These are phyloP conservation scores for Oryzias dopingdopingensis DNA, from an alignment of 2,797 vertebrate species.

Conservation along the genomic window DNA sequence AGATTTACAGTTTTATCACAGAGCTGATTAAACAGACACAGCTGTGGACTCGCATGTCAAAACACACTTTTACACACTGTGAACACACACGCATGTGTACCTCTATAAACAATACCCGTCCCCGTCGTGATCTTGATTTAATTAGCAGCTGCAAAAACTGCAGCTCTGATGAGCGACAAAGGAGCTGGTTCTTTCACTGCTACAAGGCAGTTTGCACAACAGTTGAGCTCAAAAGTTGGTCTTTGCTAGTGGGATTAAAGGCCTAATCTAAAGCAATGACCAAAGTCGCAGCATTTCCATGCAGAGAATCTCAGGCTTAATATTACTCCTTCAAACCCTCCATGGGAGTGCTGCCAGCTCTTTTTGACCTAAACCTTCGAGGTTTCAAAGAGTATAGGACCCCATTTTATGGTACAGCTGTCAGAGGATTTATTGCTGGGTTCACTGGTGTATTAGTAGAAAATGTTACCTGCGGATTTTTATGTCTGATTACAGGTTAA, in stretches of 20 bases:
- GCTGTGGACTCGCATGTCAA: neutral
- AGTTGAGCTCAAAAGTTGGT: slow-evolving; percentile 46
- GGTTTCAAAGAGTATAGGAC: slow-evolving; percentile 43
- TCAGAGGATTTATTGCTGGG: slow-evolving; percentile 64
- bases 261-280: slow-evolving; percentile 63
- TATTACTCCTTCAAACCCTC: slow-evolving; percentile 49
- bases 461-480: slow-evolving; percentile 50
- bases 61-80: slow-evolving; percentile 24
- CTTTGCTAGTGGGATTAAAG: slow-evolving; percentile 61
- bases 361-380: slow-evolving; percentile 49
- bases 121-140: slow-evolving; percentile 53
- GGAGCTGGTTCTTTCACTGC: slow-evolving; percentile 57
- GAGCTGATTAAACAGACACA: no score
- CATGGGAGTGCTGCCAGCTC: slow-evolving; percentile 50
- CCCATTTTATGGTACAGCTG: slow-evolving; percentile 65
- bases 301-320: slow-evolving; percentile 68
- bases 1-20: no score
- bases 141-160: slow-evolving; percentile 48
- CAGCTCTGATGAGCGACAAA: slow-evolving; percentile 63
- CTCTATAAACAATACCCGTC: slow-evolving; percentile 31
- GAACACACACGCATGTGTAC: slow-evolving; percentile 10
- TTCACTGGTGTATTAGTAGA: slow-evolving; percentile 65
- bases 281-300: slow-evolving; percentile 59
- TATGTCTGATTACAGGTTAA: slow-evolving; percentile 58
- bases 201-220: slow-evolving; percentile 56